phyloP scores from a whole-genome alignment of 2,113 vertebrate species.

The Gallinago undulata region DNA sequence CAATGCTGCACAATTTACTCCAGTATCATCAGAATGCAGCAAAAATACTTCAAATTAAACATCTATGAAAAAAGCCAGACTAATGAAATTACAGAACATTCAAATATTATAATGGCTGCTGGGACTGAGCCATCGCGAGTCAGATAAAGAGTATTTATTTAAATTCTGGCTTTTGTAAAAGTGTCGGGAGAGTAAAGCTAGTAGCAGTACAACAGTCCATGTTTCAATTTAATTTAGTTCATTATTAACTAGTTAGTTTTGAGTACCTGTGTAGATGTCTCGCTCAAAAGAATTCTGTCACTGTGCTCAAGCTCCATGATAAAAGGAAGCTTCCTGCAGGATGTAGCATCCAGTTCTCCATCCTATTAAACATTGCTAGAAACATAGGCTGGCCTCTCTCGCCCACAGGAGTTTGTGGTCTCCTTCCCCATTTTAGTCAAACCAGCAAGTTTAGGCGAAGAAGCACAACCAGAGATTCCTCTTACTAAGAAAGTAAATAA shows the following conservation, averaged over 20 bases:
- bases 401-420: background rate
- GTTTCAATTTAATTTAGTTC: background rate
- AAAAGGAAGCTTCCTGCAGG: background rate
- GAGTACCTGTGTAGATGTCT: background rate
- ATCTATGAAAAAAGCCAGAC: background rate
- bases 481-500: background rate
- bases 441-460: background rate
- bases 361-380: background rate
- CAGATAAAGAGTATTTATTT: background rate
- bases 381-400: background rate
- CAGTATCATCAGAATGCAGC: background rate
- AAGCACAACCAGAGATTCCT: background rate
- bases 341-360: background rate
- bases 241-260: background rate
- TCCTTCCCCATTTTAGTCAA: background rate
- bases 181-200: background rate
- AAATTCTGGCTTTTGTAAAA: background rate
- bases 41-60: background rate
- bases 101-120: background rate
- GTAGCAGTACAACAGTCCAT: background rate
- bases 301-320: fast-evolving
- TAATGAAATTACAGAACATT: background rate
- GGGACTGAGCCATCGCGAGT: background rate
- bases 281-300: background rate
- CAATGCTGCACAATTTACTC: background rate